Conservation (phyloP, 2,113 vertebrate genomes). For the Eurystomus gularis region DNA sequence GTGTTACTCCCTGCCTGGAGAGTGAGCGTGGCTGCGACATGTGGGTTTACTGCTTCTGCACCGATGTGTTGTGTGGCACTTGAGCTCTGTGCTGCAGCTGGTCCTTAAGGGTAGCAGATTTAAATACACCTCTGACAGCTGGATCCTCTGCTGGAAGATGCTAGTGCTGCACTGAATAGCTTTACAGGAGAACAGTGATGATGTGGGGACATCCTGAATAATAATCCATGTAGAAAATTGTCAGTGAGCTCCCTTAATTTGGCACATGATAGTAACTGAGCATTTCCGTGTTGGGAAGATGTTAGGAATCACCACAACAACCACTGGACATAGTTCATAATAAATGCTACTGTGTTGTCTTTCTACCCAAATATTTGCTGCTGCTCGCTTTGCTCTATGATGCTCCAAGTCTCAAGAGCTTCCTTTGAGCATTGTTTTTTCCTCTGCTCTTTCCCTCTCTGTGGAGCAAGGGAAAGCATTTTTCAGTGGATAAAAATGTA, state of each 20-base stretch:
- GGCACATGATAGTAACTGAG: not conserved
- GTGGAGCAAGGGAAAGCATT: not conserved
- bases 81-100: not conserved
- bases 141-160: not conserved
- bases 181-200: not conserved
- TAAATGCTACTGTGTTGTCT: not conserved
- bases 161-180: not conserved
- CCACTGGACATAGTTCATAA: not conserved
- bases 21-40: fast-evolving
- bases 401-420: not conserved
- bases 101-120: not conserved
- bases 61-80: not conserved
- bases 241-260: not conserved
- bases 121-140: not conserved
- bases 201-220: not conserved
- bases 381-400: not conserved
- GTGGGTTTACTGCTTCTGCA: not conserved
- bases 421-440: not conserved
- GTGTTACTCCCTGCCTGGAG: not conserved
- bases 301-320: not conserved
- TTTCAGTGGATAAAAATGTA: not conserved
- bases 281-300: not conserved
- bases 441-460: not conserved
- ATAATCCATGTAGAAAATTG: not conserved
- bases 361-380: not conserved